Conservation (phyloP, 1,140 invertebrate species). For the Leptoteleia sp. region DNA sequence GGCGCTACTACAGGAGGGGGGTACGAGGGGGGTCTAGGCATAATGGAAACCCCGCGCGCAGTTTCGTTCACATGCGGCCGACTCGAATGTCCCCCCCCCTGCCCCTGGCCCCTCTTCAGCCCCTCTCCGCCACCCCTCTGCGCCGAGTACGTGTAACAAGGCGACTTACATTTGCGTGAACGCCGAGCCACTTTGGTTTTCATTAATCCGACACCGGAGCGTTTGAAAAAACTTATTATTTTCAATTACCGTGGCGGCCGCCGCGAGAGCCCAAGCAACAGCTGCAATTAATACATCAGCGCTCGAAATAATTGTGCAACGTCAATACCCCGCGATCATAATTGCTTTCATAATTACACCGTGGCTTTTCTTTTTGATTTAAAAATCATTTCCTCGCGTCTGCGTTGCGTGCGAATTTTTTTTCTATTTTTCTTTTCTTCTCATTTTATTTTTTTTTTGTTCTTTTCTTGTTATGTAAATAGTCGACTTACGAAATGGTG, state of each 20-base stretch:
- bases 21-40: no score
- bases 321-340: conserved; percentile 32
- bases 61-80: conserved; percentile 24
- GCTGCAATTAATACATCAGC: conserved; percentile 55
- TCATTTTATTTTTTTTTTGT: no score
- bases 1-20: no score
- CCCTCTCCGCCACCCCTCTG: no score
- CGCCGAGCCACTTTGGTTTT: conserved; percentile 44
- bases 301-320: conserved; percentile 44
- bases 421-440: no score
- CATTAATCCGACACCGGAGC: conserved; percentile 25
- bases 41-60: conserved; percentile 19
- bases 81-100: conserved; percentile 5
- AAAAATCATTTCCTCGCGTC: conserved; percentile 17
- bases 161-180: conserved; percentile 51
- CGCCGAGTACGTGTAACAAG: conserved; percentile 25
- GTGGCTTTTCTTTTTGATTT: conserved; percentile 36
- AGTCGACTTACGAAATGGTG: conserved; percentile 13
- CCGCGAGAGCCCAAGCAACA: not conserved
- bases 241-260: conserved; percentile 37
- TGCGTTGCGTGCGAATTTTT: conserved; percentile 16
- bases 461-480: conserved; percentile 42
- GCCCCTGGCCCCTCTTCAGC: no score
- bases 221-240: conserved; percentile 39
- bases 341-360: conserved; percentile 41